Evolutionary conservation across 2,797 vertebrate genomes (phyloP), one percentile per base, ranked within the genome.

Genomic region (Clarias laeviceps): DNA sequence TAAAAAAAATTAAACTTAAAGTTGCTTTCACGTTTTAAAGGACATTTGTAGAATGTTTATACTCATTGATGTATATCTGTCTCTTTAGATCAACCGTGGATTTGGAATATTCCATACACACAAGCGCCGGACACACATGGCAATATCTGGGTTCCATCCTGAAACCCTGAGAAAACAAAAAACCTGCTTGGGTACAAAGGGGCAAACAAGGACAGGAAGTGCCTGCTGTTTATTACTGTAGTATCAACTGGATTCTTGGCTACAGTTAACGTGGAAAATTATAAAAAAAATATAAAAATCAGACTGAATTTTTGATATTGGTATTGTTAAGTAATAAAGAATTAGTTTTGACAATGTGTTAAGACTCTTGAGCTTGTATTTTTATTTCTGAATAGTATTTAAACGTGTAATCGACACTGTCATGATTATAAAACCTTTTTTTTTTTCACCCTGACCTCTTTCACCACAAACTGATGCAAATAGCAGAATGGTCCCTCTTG

Each of bases 21-120:
- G 5, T 37, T 37, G 37, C 37, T 37, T 37, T 37, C 3, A 37
- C 5, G 3, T 37, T 59, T 50, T 27, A 64, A 83, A 40, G 8
- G 57, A 20, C 14, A 2, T 64, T 64, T n/a, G 34, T 7, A 2
- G 1, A 61, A n/a, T 40, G 34, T 18, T 50, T 65, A n/a, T 40
- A n/a, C 37, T 80, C n/a, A 65, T 14, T 8, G 0, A 12, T 22
- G n/a, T 81, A 84, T 3, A 64, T 86, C 56, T 91, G 32, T 84
- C 90, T 79, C 56, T 89, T 85, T 94, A 99, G 98, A 99, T 94
- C 95, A 94, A 20, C 98, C 97, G 0, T 99, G 98, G 98, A 96
- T 99, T 92, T 99, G 98, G 98, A 99, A 99, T 90, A 98, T 99
- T 91, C 96, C 98, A 32, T 96, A 99, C 88, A 94, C 87, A 78